Conservation (phyloP, 2,797 vertebrate species). For the Thaleichthys pacificus region DNA sequence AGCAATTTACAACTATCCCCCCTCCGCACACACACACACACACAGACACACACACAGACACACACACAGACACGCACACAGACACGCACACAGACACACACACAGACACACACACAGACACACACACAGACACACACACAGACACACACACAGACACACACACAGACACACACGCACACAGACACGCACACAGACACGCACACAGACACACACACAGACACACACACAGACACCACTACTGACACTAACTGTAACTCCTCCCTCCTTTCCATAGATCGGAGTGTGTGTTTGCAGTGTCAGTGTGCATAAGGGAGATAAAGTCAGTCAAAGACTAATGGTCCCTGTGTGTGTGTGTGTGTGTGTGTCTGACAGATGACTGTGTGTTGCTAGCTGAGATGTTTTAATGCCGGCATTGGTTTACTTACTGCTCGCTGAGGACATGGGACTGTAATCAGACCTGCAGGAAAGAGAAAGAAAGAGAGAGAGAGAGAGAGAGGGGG, state of each 20-base stretch:
- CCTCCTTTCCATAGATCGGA: not conserved
- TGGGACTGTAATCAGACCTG: constrained; percentile 93
- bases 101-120: not conserved
- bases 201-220: not conserved
- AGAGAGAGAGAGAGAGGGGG: constrained; percentile 7
- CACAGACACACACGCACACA: constrained; percentile 12
- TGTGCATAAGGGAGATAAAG: constrained; percentile 41
- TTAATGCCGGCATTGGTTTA: constrained; percentile 55
- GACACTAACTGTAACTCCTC: not conserved
- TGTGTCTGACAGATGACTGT: not conserved
- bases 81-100: not conserved
- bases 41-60: too few species aligned
- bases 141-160: not conserved
- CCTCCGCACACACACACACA: constrained; percentile 7
- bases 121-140: not conserved
- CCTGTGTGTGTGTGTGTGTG: not conserved
- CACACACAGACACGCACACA: not conserved
- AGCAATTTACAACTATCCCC: not conserved
- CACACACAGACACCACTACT: not conserved
- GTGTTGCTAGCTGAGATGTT: not conserved
- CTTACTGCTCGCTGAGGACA: constrained; percentile 95
- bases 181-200: constrained; percentile 2
- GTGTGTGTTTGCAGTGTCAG: constrained; percentile 43
- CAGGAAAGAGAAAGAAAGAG: constrained; percentile 47
- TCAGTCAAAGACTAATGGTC: not conserved